These are phyloP conservation scores for Artemia sinica DNA, from an alignment of 2,888 invertebrate species.

Conservation along the genomic window DNA sequence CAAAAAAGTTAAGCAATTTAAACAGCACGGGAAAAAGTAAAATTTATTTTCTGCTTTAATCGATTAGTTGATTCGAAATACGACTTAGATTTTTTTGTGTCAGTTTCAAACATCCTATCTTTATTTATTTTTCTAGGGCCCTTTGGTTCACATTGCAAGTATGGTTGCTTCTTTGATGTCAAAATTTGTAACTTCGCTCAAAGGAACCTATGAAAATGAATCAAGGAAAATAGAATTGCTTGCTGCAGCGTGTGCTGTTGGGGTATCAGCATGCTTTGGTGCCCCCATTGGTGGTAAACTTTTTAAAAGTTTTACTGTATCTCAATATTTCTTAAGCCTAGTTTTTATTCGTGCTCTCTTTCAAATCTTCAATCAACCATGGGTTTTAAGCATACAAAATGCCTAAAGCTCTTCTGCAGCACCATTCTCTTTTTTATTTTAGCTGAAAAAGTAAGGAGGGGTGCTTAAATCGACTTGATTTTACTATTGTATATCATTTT, in stretches of 20 bases:
- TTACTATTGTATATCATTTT: too few relatives aligned
- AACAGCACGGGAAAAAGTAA: background rate
- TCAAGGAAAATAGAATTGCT: constrained; percentile 92
- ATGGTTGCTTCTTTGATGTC: constrained; percentile 84
- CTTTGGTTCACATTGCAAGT: constrained; percentile 94
- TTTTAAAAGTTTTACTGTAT: too few relatives aligned
- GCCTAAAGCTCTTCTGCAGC: too few relatives aligned
- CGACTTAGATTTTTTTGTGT: background rate
- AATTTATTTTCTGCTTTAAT: background rate
- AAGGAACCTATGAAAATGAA: constrained; percentile 87
- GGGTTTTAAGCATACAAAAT: too few relatives aligned
- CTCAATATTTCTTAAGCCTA: too few relatives aligned
- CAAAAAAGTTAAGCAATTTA: too few relatives aligned
- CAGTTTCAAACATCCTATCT: background rate
- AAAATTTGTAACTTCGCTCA: constrained; percentile 78
- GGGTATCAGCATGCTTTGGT: constrained; percentile 83
- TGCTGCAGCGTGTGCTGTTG: constrained; percentile 92
- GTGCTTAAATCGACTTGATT: too few relatives aligned
- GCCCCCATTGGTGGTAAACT: constrained; percentile 76
- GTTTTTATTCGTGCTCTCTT: too few relatives aligned
- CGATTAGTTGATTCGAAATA: background rate
- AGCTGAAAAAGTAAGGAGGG: too few relatives aligned
- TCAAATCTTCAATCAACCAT: too few relatives aligned
- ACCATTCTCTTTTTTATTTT: too few relatives aligned
- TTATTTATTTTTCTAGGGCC: constrained; percentile 45